Percentiles rank a stretch among this genome's conserved stretches.
Evolutionary conservation across 2,888 invertebrate species (phyloP).

Genomic region (Schizaphis graminum): DNA sequence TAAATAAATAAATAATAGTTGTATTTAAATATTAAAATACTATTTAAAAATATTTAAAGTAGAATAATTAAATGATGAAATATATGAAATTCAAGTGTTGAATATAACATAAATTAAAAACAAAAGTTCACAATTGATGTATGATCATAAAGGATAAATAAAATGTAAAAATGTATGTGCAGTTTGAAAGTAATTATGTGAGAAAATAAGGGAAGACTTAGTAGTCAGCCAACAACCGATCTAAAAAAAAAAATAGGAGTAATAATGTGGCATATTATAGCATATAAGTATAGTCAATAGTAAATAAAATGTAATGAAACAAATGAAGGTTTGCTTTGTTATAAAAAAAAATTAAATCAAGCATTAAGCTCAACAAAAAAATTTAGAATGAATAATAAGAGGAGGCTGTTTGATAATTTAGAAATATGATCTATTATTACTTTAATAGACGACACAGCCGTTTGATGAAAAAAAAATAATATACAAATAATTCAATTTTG

Average conservation of each 20-base stretch:
- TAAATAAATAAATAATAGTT: neutral
- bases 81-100: neutral
- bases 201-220: conserved; percentile 45
- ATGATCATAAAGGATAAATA: neutral
- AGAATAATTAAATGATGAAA: neutral
- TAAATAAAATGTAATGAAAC: conserved; percentile 2
- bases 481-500: neutral
- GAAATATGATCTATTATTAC: conserved; percentile 6
- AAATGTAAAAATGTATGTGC: conserved; percentile 43
- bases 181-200: neutral
- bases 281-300: neutral
- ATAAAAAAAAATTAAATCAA: neutral
- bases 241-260: neutral
- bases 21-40: conserved; percentile 23
- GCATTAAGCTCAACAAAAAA: neutral
- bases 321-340: neutral
- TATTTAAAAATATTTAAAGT: neutral
- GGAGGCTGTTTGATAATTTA: conserved; percentile 16
- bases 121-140: neutral
- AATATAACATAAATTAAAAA: conserved; percentile 12
- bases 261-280: neutral
- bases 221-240: neutral
- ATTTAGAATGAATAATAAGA: neutral
- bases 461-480: conserved; percentile 51
- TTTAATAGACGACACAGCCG: conserved; percentile 49